Conservation (phyloP, 2,113 vertebrate species). For the Tautogolabrus adspersus region DNA sequence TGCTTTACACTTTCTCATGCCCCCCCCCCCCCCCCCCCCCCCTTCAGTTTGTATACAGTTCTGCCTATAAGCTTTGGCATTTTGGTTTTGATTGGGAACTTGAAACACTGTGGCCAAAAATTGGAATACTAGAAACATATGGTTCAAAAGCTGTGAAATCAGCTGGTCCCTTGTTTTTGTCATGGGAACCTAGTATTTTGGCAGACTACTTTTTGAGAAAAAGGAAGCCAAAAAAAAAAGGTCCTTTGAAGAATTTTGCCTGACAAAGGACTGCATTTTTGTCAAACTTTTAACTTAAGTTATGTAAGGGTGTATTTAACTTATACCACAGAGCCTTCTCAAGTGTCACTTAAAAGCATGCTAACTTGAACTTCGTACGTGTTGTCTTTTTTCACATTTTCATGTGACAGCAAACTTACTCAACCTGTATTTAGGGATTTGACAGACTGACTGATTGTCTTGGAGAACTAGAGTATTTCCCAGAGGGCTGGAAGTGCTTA, state of each 20-base stretch:
- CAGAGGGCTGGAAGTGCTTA: not conserved
- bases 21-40: no score
- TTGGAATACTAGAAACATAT: not conserved
- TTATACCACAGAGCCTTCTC: not conserved
- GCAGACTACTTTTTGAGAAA: not conserved
- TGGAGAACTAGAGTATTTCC: constrained; percentile 4
- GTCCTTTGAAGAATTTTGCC: not conserved
- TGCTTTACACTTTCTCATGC: no score
- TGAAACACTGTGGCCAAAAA: no score
- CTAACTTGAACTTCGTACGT: not conserved
- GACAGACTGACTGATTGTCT: constrained; percentile 15
- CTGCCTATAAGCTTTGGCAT: no score
- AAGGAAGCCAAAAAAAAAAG: not conserved
- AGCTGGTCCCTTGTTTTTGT: not conserved
- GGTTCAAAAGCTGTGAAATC: not conserved
- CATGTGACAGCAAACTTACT: constrained; percentile 2
- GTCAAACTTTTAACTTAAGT: not conserved
- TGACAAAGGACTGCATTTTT: not conserved
- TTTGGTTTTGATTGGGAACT: no score
- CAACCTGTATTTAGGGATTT: constrained; percentile 20
- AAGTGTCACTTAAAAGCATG: not conserved
- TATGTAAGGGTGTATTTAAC: not conserved
- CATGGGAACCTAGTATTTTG: not conserved
- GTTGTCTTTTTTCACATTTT: constrained; percentile 1
- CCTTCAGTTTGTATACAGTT: no score